Percentiles rank a stretch among this genome's conserved stretches.
phyloP scores from a whole-genome alignment of 1,140 invertebrate genomes.

The Hylaeus anthracinus region DNA sequence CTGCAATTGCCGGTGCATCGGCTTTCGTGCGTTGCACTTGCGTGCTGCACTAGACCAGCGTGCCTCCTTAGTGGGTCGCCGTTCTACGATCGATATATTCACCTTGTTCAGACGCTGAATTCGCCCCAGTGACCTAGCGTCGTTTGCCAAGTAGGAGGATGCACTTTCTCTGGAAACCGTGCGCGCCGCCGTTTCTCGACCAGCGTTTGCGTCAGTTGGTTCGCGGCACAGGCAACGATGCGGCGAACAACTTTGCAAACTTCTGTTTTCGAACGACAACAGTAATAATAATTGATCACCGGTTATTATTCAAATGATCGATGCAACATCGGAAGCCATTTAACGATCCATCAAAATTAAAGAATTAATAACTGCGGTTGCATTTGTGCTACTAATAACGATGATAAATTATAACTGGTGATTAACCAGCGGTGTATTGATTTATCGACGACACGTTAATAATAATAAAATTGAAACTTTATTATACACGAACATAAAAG shows the following conservation, averaged over 20 bases:
- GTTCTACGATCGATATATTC: conserved; percentile 65
- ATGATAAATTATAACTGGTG: too few species aligned
- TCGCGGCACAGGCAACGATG: not conserved
- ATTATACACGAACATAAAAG: too few species aligned
- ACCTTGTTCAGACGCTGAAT: conserved; percentile 64
- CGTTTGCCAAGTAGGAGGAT: conserved; percentile 46
- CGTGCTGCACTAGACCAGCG: conserved; percentile 43
- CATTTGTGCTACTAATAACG: too few species aligned
- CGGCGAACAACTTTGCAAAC: not conserved
- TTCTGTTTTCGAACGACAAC: too few species aligned
- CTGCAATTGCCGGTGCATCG: conserved; percentile 30
- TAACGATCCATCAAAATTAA: too few species aligned
- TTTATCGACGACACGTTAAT: too few species aligned
- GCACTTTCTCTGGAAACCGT: conserved; percentile 41
- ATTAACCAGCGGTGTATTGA: too few species aligned
- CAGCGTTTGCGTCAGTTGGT: not conserved
- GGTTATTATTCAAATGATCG: too few species aligned
- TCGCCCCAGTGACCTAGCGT: conserved; percentile 48
- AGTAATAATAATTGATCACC: too few species aligned
- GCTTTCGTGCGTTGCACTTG: conserved; percentile 53
- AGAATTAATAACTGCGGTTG: too few species aligned
- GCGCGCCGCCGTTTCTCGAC: not conserved
- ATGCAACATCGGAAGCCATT: too few species aligned
- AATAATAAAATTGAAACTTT: too few species aligned
- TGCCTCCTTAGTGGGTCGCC: conserved; percentile 58